phyloP scores from a whole-genome alignment of 2,113 vertebrate species.

The Platichthys flesus region DNA sequence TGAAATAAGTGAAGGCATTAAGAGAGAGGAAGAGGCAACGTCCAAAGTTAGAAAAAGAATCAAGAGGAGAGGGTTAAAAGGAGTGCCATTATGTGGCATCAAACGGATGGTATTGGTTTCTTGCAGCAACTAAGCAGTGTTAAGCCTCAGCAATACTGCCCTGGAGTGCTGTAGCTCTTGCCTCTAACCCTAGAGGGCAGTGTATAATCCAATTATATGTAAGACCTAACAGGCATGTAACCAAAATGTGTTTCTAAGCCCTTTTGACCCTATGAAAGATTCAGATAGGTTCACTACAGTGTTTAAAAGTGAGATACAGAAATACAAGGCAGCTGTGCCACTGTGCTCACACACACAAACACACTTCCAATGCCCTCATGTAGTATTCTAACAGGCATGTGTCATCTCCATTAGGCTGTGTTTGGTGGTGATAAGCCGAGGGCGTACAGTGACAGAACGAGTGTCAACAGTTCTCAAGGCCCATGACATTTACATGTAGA shows the following conservation, averaged over 20 bases:
- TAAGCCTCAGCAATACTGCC: slow-evolving; percentile 36
- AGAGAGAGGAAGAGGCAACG: background rate
- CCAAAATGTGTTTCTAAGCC: slow-evolving; percentile 30
- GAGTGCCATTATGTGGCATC: background rate
- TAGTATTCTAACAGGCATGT: slow-evolving; percentile 56
- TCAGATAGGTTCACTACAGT: slow-evolving; percentile 17
- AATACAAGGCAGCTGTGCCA: background rate
- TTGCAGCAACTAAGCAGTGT: slow-evolving; percentile 21
- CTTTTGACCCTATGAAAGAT: slow-evolving; percentile 40
- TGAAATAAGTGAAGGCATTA: slow-evolving; percentile 30
- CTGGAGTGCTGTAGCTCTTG: slow-evolving; percentile 21
- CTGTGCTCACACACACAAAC: slow-evolving; percentile 8
- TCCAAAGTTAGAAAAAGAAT: slow-evolving; percentile 16
- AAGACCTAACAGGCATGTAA: slow-evolving; percentile 19
- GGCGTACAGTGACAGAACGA: slow-evolving; percentile 61
- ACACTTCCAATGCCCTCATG: slow-evolving; percentile 27
- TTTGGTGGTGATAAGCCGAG: slow-evolving; percentile 57
- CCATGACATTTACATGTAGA: slow-evolving; percentile 74
- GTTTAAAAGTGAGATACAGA: slow-evolving; percentile 13
- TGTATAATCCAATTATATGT: slow-evolving; percentile 47
- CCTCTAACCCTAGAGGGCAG: slow-evolving; percentile 56
- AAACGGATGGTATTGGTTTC: slow-evolving; percentile 36
- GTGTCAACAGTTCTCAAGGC: slow-evolving; percentile 72
- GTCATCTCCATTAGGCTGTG: slow-evolving; percentile 69
- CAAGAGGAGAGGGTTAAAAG: slow-evolving; percentile 1